Conservation (phyloP, 2,888 invertebrate genomes). For the Pachydiplax longipennis region DNA sequence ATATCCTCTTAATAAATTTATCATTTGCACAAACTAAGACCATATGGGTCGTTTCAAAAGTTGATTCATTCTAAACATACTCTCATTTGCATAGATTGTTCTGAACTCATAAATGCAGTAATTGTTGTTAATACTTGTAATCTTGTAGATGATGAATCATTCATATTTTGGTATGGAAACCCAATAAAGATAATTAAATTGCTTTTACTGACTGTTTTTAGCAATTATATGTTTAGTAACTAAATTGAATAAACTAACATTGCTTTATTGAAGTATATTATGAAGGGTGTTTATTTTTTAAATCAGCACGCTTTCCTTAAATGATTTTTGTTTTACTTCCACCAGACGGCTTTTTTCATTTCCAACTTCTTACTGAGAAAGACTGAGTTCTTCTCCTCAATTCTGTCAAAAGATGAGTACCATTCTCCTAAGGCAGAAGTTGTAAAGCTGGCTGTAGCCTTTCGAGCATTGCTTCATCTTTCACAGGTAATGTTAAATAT, state of each 20-base stretch:
- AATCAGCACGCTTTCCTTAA: background rate
- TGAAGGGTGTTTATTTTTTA: background rate
- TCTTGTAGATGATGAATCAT: background rate
- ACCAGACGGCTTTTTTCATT: constrained; percentile 15
- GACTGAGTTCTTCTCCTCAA: background rate
- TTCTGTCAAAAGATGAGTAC: background rate
- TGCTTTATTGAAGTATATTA: background rate
- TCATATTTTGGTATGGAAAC: background rate
- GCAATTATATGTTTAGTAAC: background rate
- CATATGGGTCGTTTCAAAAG: too few species aligned
- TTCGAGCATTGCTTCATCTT: constrained; percentile 8
- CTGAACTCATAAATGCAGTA: too few species aligned
- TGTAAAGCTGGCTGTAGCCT: background rate
- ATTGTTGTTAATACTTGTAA: background rate
- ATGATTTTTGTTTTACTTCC: background rate
- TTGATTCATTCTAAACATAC: too few species aligned
- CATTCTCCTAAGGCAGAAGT: background rate
- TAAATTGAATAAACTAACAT: background rate
- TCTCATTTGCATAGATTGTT: too few species aligned
- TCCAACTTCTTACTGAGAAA: background rate
- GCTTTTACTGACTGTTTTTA: background rate
- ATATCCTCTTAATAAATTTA: background rate
- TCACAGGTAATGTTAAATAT: background rate
- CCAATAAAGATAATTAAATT: background rate
- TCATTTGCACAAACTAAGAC: background rate